Evolutionary conservation across 2,113 vertebrate genomes (phyloP).

Genomic region (Nothoprocta pentlandii): DNA sequence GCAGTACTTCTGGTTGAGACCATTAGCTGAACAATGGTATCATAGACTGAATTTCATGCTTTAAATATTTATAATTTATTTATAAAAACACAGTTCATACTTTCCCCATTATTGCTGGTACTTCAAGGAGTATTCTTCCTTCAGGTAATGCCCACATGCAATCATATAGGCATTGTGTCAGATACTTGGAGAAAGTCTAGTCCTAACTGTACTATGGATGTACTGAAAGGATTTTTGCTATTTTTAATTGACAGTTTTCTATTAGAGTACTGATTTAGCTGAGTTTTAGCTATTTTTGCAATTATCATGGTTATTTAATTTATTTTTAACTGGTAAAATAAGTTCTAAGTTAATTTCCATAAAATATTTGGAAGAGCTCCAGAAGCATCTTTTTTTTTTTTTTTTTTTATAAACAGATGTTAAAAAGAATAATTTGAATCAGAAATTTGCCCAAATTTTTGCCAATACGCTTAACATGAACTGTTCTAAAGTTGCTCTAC

Average conservation of each 20-base stretch:
- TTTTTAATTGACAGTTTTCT: not conserved
- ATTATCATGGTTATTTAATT: not conserved
- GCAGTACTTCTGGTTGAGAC: not conserved
- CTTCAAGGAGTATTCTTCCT: not conserved
- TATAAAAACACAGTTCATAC: not conserved
- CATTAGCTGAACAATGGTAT: rapidly evolving
- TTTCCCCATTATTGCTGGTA: not conserved
- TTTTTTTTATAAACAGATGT: not conserved
- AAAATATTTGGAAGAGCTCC: not conserved
- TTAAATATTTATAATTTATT: not conserved
- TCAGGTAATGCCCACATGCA: rapidly evolving
- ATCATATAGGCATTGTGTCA: not conserved
- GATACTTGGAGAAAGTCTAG: not conserved
- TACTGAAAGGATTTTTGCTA: not conserved
- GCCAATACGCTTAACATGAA: not conserved
- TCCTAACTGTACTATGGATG: not conserved
- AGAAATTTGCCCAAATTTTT: not conserved
- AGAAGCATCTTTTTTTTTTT: not conserved
- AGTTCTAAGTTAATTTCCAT: not conserved
- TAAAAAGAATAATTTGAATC: not conserved
- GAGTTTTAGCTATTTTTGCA: not conserved
- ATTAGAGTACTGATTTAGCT: not conserved
- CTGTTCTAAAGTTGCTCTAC: not conserved
- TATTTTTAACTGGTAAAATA: not conserved
- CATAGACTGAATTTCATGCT: not conserved